Base-by-base conservation (phyloP, 1,140 invertebrate species). In the Drosophila asahinai region DNA sequence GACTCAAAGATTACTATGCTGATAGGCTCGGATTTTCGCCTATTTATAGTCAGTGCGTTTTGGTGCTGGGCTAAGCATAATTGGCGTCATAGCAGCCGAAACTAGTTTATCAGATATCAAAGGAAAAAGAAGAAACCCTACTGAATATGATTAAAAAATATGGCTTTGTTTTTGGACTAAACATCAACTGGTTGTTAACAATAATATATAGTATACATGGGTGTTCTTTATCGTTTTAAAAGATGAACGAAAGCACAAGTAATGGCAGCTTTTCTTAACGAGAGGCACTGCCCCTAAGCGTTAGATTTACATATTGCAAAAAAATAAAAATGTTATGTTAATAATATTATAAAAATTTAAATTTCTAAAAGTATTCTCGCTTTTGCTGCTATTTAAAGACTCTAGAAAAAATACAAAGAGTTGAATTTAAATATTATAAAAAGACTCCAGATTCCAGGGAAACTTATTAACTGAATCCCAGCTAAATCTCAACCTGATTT, bases 1-100 rank as follows among this genome's bases (percentile, higher is more conserved):
- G 70, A 40, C 45, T 76, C 70, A 76, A 76, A 74, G 60, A 55
- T 51, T n/a, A 55, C 52, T 40, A 55, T 22, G 22, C 2, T 40
- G 8, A n/a, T 40, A 38, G 33, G 19, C 17, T 36, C 30, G 11
- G 30, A 19, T n/a, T 8, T 8, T 2, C 3, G 36, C 4, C 2
- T 25, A 40, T 55, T 55, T 55, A 55, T 55, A 55, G 54, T 38
- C 19, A 25, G 36, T 25, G 19, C 12, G 11, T 15, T 55, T 55
- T 55, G 14, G 14, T 55, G 54, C 19, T 55, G 52, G 33, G 33
- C 30, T 19, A 6, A 36, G 51, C 52, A 55, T 38, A 38, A 15
- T 22, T 11, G 52, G 52, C 17, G 17, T 17, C 30, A 54, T 27
- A 19, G 51, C 33, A 55, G 33, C 14, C 17, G 4, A 55, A 55